phyloP scores from a whole-genome alignment of 1,140 invertebrate species.

The Pantala flavescens region DNA sequence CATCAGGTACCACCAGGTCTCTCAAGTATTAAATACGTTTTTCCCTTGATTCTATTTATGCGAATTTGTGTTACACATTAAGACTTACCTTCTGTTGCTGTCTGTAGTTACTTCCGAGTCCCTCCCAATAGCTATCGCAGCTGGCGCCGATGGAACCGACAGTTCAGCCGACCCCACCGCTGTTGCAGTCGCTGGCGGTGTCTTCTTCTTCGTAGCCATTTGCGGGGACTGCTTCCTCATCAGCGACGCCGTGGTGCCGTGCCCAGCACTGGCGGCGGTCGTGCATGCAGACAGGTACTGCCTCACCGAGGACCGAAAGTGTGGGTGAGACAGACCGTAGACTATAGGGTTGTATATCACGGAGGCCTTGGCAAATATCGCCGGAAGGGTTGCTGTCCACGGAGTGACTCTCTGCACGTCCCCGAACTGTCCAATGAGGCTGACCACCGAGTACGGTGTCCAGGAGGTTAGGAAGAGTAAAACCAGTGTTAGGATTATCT shows the following conservation, averaged over 20 bases:
- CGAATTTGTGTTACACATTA: too few relatives aligned
- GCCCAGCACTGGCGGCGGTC: background rate
- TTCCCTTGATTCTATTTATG: too few relatives aligned
- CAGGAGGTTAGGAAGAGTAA: conserved; percentile 39
- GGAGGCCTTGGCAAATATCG: conserved; percentile 37
- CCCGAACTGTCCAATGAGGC: conserved; percentile 42
- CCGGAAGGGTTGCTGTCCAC: conserved; percentile 33
- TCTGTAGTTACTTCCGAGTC: background rate
- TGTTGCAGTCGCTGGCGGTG: background rate
- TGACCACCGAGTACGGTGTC: conserved; percentile 43
- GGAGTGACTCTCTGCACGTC: conserved; percentile 29
- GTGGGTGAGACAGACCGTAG: conserved; percentile 36
- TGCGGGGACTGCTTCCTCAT: background rate
- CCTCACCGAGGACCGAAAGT: conserved; percentile 36
- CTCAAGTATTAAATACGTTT: too few relatives aligned
- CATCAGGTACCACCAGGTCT: too few relatives aligned
- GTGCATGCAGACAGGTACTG: conserved; percentile 26
- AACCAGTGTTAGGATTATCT: conserved; percentile 40
- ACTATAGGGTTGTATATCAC: conserved; percentile 40
- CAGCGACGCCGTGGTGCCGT: conserved; percentile 10
- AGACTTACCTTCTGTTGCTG: background rate
- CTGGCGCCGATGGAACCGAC: background rate
- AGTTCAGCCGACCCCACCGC: background rate
- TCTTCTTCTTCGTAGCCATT: background rate
- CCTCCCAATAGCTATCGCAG: background rate